Conservation (phyloP, 2,113 vertebrate species). For the Micronisus gabar region DNA sequence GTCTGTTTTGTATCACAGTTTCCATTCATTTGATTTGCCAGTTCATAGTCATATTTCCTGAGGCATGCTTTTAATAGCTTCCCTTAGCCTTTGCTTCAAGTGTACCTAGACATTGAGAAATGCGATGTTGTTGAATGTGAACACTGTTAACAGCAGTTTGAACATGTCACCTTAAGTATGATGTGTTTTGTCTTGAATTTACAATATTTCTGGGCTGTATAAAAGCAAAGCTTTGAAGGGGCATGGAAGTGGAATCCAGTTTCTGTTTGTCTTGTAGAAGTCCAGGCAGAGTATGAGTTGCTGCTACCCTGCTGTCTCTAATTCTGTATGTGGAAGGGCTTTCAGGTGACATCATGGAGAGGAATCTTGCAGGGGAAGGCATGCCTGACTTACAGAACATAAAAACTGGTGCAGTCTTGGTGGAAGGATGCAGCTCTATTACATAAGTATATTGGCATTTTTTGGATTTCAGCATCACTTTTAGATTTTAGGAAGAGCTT, state of each 20-base stretch:
- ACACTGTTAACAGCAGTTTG: background rate
- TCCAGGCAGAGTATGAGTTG: background rate
- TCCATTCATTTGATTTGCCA: conserved; percentile 11
- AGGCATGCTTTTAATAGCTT: background rate
- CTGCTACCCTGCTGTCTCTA: background rate
- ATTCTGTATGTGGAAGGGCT: background rate
- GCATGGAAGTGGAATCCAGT: background rate
- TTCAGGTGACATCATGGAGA: background rate
- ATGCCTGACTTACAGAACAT: background rate
- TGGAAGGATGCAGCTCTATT: background rate
- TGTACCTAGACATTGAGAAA: background rate
- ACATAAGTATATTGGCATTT: background rate
- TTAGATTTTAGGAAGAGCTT: background rate
- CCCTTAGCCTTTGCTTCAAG: background rate
- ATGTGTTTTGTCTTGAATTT: background rate
- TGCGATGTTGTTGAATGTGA: background rate
- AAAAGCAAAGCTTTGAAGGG: background rate
- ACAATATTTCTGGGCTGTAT: background rate
- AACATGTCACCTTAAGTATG: background rate
- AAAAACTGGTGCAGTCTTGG: background rate
- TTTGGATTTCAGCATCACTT: background rate
- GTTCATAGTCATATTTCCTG: background rate
- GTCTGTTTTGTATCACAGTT: background rate
- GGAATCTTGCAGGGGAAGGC: background rate
- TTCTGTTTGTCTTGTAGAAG: background rate